phyloP scores from a whole-genome alignment of 2,888 invertebrate genomes.

The Stenurella melanura region DNA sequence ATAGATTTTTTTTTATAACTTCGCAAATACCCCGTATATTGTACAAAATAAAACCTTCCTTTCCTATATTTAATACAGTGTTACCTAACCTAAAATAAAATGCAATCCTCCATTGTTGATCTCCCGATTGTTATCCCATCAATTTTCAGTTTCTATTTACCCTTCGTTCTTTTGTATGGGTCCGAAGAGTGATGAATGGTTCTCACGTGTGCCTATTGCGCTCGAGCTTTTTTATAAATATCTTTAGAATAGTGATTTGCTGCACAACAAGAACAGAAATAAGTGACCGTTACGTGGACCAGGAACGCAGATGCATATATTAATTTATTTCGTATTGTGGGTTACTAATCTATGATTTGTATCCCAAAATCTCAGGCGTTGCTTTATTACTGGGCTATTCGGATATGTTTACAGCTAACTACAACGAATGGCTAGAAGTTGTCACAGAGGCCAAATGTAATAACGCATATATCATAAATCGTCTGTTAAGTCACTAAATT shows the following conservation, averaged over 20 bases:
- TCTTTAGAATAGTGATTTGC: constrained; percentile 22
- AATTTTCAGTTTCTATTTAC: constrained; percentile 27
- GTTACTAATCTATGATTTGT: too few species aligned
- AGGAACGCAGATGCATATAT: neutral
- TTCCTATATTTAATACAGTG: too few species aligned
- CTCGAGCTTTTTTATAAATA: neutral
- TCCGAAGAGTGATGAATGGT: constrained; percentile 32
- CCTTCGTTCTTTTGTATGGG: constrained; percentile 15
- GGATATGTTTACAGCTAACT: too few species aligned
- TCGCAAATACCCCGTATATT: too few species aligned
- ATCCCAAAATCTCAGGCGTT: too few species aligned
- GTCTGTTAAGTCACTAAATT: too few species aligned
- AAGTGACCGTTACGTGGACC: constrained; percentile 8
- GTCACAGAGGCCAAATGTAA: too few species aligned
- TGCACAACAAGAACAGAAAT: constrained; percentile 11
- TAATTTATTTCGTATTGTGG: neutral
- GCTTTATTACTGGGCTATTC: too few species aligned
- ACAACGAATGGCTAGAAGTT: too few species aligned
- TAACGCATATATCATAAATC: too few species aligned
- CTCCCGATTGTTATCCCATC: constrained; percentile 26
- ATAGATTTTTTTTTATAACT: too few species aligned
- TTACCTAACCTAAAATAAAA: neutral
- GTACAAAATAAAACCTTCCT: too few species aligned
- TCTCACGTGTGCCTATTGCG: neutral
- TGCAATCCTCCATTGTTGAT: constrained; percentile 9